Base-by-base conservation (phyloP, 1,140 invertebrate genomes). In the Cherax quadricarinatus region DNA sequence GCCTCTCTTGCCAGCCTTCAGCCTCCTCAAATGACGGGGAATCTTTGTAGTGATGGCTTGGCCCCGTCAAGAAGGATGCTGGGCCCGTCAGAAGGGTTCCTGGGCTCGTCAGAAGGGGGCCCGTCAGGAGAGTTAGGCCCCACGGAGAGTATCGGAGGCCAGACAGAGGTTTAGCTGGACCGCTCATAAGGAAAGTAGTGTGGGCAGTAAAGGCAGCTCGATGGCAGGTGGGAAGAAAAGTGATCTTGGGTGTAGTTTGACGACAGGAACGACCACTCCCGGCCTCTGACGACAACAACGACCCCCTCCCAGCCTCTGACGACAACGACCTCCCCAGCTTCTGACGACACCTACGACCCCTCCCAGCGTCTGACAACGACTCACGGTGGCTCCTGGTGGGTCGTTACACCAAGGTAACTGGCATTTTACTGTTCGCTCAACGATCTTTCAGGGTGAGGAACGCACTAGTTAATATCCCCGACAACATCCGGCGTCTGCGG, bases 371-470 rank as follows among this genome's bases (percentile, higher is more conserved):
- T 57, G 53, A 57, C 53, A 14, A 57, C 53, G 4, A 57, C 48
- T 30, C 48, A 5, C 41, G 79, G 81, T 57, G 24, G 21, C 81
- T 83, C n/a, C 81, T 18, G 16, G 21, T 24, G 81, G n/a, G 48
- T 60, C 81, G 24, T 83, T 83, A 83, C 6, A n/a, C 81, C 18
- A 24, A 83, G 51, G 57, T 83, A 83, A 83, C 57, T 60, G 81
- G 24, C 18, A 21, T 57, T 83, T 83, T 83, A 83, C 57, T 83
- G 81, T 53, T 51, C 81, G 51, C 57, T 51, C 57, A 24, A 48
- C 51, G 81, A 83, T 83, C 81, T 16, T 83, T 83, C 14, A 57
- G 51, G 81, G 21, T 83, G 51, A 57, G 24, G 51, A 51, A 30
- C 21, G 81, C 10, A 14, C 24, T 57, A 60, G 81, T 83, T 60